Conservation (phyloP, 2,113 vertebrate genomes). For the Platysternon megacephalum region DNA sequence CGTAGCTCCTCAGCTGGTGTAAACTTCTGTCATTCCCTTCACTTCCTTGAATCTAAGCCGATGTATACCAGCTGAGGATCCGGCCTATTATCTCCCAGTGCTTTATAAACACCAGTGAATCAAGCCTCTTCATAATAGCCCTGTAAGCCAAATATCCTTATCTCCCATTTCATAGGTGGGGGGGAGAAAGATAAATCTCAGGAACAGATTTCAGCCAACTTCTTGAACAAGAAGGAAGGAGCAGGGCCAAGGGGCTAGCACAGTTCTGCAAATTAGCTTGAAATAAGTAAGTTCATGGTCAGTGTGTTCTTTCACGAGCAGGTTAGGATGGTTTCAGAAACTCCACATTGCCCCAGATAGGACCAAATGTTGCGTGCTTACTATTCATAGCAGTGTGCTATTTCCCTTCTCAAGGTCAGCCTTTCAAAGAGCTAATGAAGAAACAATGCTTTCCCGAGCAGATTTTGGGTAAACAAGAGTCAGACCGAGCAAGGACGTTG, state of each 20-base stretch:
- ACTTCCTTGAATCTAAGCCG: conserved; percentile 13
- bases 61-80: not conserved
- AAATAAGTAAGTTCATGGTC: conserved; percentile 41
- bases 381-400: conserved; percentile 34
- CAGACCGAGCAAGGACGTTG: not conserved
- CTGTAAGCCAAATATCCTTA: conserved; percentile 1
- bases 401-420: conserved; percentile 2
- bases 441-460: conserved; percentile 33
- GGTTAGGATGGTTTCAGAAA: conserved; percentile 55
- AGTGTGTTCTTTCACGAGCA: conserved; percentile 41
- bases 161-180: conserved; percentile 28
- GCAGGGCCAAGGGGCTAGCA: conserved; percentile 29
- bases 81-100: not conserved
- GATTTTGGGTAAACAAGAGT: conserved; percentile 36
- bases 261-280: conserved; percentile 1
- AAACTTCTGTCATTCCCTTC: not conserved
- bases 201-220: conserved; percentile 37
- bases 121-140: not conserved
- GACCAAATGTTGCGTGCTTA: conserved; percentile 55
- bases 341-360: not conserved
- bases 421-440: conserved; percentile 32
- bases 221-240: conserved; percentile 37
- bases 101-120: conserved; percentile 20
- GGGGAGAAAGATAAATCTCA: conserved; percentile 24
- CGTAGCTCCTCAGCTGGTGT: not conserved